Conservation (phyloP, 2,888 invertebrate genomes). For the Diarsia dahlii region DNA sequence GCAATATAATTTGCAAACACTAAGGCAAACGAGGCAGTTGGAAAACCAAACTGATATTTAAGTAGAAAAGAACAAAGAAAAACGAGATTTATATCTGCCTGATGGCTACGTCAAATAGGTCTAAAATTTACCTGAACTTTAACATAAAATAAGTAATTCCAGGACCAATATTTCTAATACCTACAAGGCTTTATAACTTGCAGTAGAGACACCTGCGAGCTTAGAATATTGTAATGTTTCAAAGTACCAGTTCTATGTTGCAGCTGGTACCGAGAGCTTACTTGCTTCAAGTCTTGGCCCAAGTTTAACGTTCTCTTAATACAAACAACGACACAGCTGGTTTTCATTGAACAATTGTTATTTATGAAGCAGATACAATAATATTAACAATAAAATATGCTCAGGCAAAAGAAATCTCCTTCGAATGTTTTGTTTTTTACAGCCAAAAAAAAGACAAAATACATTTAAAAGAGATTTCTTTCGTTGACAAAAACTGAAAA, state of each 20-base stretch:
- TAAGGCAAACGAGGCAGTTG: background rate
- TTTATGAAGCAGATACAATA: too few species aligned
- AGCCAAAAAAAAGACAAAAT: too few species aligned
- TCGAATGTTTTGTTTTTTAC: too few species aligned
- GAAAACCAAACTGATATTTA: background rate
- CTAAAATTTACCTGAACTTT: background rate
- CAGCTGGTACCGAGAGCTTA: conserved; percentile 33
- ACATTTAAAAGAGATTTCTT: too few species aligned
- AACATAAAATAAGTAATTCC: background rate
- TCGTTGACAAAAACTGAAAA: too few species aligned
- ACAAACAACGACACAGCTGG: conserved; percentile 1
- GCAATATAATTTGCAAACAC: background rate
- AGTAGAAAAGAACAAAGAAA: background rate
- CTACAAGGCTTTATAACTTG: background rate
- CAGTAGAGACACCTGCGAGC: background rate
- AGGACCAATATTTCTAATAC: background rate
- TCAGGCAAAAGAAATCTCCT: too few species aligned
- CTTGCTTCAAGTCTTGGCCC: background rate
- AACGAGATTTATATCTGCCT: background rate
- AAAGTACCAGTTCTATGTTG: conserved; percentile 6
- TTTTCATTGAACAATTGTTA: background rate
- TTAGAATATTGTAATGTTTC: conserved; percentile 10
- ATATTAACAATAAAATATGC: background rate
- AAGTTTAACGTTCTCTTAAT: conserved; percentile 18
- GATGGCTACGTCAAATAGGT: background rate